These are phyloP conservation scores for Trichomycterus rosablanca DNA, from an alignment of 2,113 vertebrate species.

Conservation along the genomic window DNA sequence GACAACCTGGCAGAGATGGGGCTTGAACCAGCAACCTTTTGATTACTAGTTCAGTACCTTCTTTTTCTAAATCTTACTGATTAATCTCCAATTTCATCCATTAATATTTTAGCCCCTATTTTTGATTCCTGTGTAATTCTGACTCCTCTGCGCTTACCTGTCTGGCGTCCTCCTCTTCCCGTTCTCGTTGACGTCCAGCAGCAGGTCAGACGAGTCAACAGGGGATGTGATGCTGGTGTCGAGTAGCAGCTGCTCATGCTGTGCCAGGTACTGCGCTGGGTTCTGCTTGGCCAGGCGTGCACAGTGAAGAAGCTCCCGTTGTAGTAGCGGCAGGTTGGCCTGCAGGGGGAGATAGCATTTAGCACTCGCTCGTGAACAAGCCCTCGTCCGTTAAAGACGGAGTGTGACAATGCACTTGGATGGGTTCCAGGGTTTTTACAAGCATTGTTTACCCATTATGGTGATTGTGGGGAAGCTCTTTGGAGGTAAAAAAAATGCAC, in stretches of 20 bases:
- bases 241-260: constrained; percentile 93
- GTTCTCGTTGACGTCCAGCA: constrained; percentile 88
- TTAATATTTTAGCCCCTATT: too few species aligned
- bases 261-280: constrained; percentile 93
- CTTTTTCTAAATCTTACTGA: too few species aligned
- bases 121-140: too few species aligned
- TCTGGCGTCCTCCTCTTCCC: constrained; percentile 92
- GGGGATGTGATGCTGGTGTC: constrained; percentile 84
- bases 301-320: constrained; percentile 92
- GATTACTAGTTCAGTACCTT: too few species aligned
- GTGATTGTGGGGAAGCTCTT: constrained; percentile 40
- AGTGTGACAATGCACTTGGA: constrained; percentile 30
- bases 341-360: constrained; percentile 40
- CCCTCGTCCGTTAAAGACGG: constrained; percentile 19
- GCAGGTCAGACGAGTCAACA: constrained; percentile 85
- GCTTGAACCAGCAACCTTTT: too few species aligned
- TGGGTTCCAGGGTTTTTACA: constrained; percentile 26
- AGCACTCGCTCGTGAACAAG: constrained; percentile 10
- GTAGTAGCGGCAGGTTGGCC: constrained; percentile 93
- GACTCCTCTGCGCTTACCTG: too few species aligned
- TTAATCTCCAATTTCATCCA: too few species aligned
- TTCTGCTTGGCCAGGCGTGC: constrained; percentile 96
- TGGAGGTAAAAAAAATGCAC: constrained; percentile 31
- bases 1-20: too few species aligned
- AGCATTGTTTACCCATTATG: constrained; percentile 45